Percentiles rank a stretch among this genome's conserved stretches.
Conservation (phyloP, 2,888 invertebrate species). For the Germaria angustata region DNA sequence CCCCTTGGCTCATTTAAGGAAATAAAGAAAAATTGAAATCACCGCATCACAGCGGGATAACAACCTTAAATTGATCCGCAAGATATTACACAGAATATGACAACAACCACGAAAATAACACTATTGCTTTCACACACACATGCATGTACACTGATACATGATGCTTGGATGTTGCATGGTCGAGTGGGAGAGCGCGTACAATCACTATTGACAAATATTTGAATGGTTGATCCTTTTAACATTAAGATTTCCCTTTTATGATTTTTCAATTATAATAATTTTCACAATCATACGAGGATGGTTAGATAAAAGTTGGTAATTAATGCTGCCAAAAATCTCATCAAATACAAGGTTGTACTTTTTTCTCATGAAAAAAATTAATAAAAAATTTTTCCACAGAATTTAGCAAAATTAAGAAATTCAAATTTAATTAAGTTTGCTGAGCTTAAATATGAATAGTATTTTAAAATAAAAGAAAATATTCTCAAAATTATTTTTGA, state of each 20-base stretch:
- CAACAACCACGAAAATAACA: conserved; percentile 37
- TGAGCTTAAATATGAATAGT: too few species aligned
- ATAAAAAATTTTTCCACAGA: too few species aligned
- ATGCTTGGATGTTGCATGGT: background rate
- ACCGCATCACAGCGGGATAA: conserved; percentile 78
- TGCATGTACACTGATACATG: background rate
- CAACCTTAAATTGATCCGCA: conserved; percentile 79
- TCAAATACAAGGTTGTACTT: too few species aligned
- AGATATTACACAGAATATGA: conserved; percentile 69
- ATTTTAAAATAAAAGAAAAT: too few species aligned
- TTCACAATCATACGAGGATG: conserved; percentile 42
- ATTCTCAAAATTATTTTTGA: too few species aligned
- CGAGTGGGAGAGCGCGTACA: background rate
- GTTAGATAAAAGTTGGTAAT: background rate
- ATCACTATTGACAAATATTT: conserved; percentile 64
- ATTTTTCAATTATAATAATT: conserved; percentile 79
- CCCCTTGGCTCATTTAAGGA: background rate
- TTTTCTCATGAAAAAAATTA: too few species aligned
- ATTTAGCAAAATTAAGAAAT: too few species aligned
- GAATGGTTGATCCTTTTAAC: conserved; percentile 60
- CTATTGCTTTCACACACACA: background rate
- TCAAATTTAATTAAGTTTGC: too few species aligned
- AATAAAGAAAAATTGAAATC: conserved; percentile 67
- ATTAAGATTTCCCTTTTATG: conserved; percentile 71
- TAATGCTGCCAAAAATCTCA: background rate